Conservation (phyloP, 2,113 vertebrate genomes). For the Montifringilla adamsi region DNA sequence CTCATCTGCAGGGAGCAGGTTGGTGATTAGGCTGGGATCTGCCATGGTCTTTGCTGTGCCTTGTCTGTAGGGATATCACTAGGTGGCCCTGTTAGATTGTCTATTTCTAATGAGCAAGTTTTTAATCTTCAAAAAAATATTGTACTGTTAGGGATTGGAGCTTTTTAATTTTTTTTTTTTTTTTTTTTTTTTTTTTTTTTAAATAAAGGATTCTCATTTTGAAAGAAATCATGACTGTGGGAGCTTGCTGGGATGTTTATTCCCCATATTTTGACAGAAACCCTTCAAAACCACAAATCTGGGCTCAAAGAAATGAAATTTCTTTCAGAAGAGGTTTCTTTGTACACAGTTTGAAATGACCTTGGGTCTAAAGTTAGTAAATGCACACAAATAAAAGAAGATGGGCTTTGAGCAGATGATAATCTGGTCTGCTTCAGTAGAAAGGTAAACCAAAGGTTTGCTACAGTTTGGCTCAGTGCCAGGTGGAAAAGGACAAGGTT, state of each 20-base stretch:
- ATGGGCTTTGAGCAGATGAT: not conserved
- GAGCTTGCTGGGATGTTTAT: not conserved
- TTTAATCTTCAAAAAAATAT: constrained; percentile 18
- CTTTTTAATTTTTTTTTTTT: rapidly evolving
- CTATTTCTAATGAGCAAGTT: not conserved
- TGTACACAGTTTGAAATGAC: not conserved
- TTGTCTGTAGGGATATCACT: not conserved
- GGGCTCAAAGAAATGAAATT: not conserved
- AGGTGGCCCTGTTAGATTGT: not conserved
- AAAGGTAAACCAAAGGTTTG: not conserved
- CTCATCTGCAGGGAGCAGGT: not conserved
- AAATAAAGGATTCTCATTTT: not conserved
- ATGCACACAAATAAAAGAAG: not conserved
- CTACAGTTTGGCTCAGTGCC: not conserved
- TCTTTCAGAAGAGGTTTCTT: not conserved
- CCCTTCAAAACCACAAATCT: not conserved
- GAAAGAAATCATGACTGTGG: not conserved
- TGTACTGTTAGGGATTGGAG: not conserved
- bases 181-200: too few relatives aligned
- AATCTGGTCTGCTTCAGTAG: not conserved
- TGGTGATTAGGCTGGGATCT: not conserved
- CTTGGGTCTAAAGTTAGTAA: not conserved
- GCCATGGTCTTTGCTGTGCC: not conserved
- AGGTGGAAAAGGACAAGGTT: not conserved
- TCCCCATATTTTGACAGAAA: not conserved